These are phyloP conservation scores for Scleropages formosus DNA, from an alignment of 2,797 vertebrate genomes.

Conservation along the genomic window DNA sequence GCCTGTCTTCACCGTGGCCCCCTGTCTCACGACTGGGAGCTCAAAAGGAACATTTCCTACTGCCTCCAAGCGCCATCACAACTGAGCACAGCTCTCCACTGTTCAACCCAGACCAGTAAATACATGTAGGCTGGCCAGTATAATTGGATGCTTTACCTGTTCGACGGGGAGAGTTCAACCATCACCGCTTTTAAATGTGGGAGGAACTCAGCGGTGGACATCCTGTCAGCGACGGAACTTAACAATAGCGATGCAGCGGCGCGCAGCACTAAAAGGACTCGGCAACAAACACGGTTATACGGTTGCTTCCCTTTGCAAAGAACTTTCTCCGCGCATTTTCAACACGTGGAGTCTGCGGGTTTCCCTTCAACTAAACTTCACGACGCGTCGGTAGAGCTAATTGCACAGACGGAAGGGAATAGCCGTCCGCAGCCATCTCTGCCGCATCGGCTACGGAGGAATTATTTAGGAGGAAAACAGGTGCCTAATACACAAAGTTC, in stretches of 20 bases:
- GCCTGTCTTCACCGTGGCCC: constrained; percentile 77
- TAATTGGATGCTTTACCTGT: constrained; percentile 64
- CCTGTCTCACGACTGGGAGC: constrained; percentile 66
- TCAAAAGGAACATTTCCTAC: constrained; percentile 70
- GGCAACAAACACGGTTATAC: constrained; percentile 1
- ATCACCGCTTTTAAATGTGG: constrained; percentile 25
- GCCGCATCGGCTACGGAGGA: not conserved
- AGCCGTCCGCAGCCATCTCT: too few species aligned
- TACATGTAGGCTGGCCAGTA: constrained; percentile 67
- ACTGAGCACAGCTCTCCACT: constrained; percentile 53
- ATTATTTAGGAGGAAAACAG: not conserved
- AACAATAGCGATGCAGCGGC: constrained; percentile 1
- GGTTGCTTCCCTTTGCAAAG: constrained; percentile 1
- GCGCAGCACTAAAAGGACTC: constrained; percentile 7
- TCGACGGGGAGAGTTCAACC: constrained; percentile 10
- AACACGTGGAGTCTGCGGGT: not conserved
- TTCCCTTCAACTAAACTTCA: not conserved
- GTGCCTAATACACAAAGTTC: constrained; percentile 57
- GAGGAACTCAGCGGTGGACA: constrained; percentile 20
- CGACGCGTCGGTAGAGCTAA: not conserved
- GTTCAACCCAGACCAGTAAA: constrained; percentile 61
- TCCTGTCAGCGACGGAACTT: constrained; percentile 10
- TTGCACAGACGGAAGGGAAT: not conserved
- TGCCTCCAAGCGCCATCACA: constrained; percentile 65
- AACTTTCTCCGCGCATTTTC: not conserved